A percentile compares a stretch with the other conserved stretches of the same genome.
These are phyloP conservation scores for Gnathonemus longibarbis DNA, from an alignment of 2,113 vertebrate species.

Conservation along the genomic window DNA sequence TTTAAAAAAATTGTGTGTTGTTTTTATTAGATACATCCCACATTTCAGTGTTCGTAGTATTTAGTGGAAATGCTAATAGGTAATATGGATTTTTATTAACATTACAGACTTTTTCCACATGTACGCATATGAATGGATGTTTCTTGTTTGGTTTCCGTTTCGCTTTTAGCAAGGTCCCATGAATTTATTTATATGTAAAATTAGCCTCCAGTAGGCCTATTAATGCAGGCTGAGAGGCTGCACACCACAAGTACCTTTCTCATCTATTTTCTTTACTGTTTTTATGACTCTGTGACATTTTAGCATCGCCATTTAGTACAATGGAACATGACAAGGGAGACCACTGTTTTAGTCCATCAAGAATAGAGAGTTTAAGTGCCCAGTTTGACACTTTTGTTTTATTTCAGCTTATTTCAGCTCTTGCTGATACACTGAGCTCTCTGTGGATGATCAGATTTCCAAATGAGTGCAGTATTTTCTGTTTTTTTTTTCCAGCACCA, in stretches of 20 bases:
- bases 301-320: conserved; percentile 5
- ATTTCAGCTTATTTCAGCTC: background rate
- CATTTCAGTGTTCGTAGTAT: background rate
- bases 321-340: conserved; percentile 24
- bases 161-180: background rate
- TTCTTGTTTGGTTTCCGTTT: background rate
- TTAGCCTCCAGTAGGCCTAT: background rate
- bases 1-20: background rate
- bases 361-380: background rate
- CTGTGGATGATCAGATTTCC: conserved; percentile 6
- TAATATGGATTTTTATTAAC: background rate
- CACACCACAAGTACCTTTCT: background rate
- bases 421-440: background rate
- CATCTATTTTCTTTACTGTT: conserved; percentile 10
- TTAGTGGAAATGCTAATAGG: background rate
- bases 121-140: background rate
- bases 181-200: background rate
- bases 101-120: background rate
- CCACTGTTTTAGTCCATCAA: conserved; percentile 14
- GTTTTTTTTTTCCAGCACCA: background rate
- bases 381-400: background rate
- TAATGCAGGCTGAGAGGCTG: background rate
- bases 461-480: conserved; percentile 15
- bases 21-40: background rate
- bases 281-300: background rate